phyloP scores from a whole-genome alignment of 2,888 invertebrate genomes.

The Acanthococcus lagerstroemiae region DNA sequence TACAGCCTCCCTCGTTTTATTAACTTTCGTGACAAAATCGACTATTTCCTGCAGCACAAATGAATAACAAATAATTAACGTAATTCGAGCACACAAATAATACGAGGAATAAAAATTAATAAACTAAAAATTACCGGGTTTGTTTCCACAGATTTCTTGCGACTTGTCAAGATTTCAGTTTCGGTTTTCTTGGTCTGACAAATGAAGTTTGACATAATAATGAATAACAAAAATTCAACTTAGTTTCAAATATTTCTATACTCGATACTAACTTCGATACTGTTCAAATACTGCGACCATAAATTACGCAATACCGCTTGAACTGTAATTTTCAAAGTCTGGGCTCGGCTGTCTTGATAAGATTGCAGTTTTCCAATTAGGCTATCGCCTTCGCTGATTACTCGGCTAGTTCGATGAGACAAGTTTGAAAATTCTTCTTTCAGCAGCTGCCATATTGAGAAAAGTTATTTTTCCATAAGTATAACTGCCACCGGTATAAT shows the following conservation, averaged over 20 bases:
- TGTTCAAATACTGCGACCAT: conserved; percentile 55
- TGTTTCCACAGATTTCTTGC: neutral
- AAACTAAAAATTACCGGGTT: neutral
- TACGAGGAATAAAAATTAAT: neutral
- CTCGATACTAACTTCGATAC: conserved; percentile 47
- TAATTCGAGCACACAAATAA: neutral
- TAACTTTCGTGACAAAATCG: conserved; percentile 47
- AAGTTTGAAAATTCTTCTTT: conserved; percentile 53
- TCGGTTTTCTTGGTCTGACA: too few species aligned
- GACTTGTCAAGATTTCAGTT: too few species aligned
- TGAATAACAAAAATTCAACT: too few species aligned
- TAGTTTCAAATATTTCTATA: too few species aligned
- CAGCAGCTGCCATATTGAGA: conserved; percentile 45
- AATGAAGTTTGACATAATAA: too few species aligned
- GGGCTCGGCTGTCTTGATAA: conserved; percentile 53
- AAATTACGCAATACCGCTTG: conserved; percentile 52
- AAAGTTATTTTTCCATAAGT: too few species aligned
- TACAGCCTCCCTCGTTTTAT: conserved; percentile 47
- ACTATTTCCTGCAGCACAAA: conserved; percentile 22
- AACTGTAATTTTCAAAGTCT: conserved; percentile 48
- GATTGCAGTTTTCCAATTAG: conserved; percentile 52
- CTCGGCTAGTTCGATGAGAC: conserved; percentile 64
- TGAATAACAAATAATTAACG: neutral
- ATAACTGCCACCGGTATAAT: neutral
- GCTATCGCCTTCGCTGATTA: conserved; percentile 67